Evolutionary conservation across 2,888 invertebrate species (phyloP), one percentile per base, ranked within the genome.

Genomic region (Drosophila neonasuta): DNA sequence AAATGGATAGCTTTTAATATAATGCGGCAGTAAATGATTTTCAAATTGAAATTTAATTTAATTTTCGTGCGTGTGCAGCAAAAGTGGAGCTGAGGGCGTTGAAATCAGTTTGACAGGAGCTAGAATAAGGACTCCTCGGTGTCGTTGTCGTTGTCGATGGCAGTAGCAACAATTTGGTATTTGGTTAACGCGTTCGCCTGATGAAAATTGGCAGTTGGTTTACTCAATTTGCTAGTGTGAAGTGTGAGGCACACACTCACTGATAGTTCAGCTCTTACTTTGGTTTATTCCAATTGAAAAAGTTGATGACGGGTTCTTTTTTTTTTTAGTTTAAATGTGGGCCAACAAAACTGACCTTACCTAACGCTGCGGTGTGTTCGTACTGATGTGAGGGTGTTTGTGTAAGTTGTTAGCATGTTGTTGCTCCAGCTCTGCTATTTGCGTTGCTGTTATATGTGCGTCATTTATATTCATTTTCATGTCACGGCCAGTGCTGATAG

Each of bases 401-500:
- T 50, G 13, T n/a, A 24, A 39, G 20, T 30, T 32, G 30, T 52
- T 11, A 29, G 39, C 42, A 17, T 41, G 24, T n/a, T 15, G 56
- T 49, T 32, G 13, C 20, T 20, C 20, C 20, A 20, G 20, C 20
- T 20, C 20, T 29, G 13, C 20, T 44, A n/a, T 20, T 50, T 52
- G 24, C 46, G 10, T 34, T 51, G 54, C 50, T 49, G 49, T 36
- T 55, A 15, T 55, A 50, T 58, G 42, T 68, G 49, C 49, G 48
- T 57, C 78, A 71, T 82, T 80, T 80, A 66, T 83, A 75, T 83
- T 63, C 54, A 64, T 75, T 74, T 74, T 17, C 70, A 55, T 82
- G 80, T 70, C 70, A 79, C 61, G 79, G 80, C 17, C 82, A 69
- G 52, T 39, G 48, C 58, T 63, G 59, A 80, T 58, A 70, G 67